These are phyloP conservation scores for Bombus consobrinus DNA, from an alignment of 1,140 invertebrate species.

Conservation along the genomic window DNA sequence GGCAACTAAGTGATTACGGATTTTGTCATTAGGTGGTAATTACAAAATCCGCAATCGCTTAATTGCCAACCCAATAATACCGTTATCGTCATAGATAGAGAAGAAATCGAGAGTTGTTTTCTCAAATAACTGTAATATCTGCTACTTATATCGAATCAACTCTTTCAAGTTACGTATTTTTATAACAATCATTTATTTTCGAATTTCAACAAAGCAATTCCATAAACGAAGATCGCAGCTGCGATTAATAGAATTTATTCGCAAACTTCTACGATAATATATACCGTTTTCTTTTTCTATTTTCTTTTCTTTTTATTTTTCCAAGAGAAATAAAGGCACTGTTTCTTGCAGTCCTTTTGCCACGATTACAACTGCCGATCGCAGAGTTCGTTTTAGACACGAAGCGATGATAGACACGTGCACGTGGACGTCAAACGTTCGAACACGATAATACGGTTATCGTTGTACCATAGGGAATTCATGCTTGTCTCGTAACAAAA, in stretches of 20 bases:
- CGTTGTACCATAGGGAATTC: constrained; percentile 42
- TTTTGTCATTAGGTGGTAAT: too few species aligned
- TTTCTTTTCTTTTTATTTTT: background rate
- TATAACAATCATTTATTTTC: background rate
- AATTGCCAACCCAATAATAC: too few species aligned
- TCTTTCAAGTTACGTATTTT: background rate
- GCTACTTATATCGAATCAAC: background rate
- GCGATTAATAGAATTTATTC: background rate
- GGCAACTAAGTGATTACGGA: too few species aligned
- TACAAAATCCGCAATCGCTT: too few species aligned
- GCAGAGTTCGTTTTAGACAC: constrained; percentile 39
- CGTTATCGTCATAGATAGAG: too few species aligned
- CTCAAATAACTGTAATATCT: background rate
- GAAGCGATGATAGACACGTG: constrained; percentile 49
- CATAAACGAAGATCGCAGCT: background rate
- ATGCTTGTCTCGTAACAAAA: constrained; percentile 50
- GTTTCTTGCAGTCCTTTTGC: background rate
- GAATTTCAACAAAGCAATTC: background rate
- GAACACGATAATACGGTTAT: constrained; percentile 45
- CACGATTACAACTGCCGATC: constrained; percentile 2
- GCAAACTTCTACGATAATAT: background rate
- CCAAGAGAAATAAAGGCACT: background rate
- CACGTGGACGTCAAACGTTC: constrained; percentile 51
- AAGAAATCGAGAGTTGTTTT: background rate
- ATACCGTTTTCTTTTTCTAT: background rate